These are phyloP conservation scores for Anolis apletophallus DNA, from an alignment of 2,797 vertebrate genomes.

Conservation along the genomic window DNA sequence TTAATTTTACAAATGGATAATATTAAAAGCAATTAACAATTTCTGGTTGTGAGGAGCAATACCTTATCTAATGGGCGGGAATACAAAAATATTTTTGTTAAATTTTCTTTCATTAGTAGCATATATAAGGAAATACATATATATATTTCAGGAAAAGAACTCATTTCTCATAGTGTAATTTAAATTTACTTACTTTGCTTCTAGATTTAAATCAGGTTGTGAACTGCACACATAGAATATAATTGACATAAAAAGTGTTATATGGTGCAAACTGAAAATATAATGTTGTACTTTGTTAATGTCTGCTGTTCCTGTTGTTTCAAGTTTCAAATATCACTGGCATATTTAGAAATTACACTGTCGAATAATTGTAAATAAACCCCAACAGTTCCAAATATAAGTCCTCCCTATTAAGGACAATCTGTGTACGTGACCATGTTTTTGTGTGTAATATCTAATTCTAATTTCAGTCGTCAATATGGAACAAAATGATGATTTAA, in stretches of 20 bases:
- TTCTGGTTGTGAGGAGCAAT: conserved; percentile 13
- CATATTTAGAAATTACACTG: conserved; percentile 47
- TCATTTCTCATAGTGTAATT: conserved; percentile 8
- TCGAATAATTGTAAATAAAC: conserved; percentile 44
- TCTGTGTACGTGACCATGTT: not conserved
- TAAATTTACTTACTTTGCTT: too few species aligned
- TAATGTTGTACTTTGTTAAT: conserved; percentile 45
- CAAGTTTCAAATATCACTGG: conserved; percentile 51
- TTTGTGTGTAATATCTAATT: conserved; percentile 5
- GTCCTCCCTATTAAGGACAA: not conserved
- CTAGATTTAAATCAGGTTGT: conserved; percentile 6
- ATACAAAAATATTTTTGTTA: conserved; percentile 30
- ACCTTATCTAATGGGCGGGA: not conserved
- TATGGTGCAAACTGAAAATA: conserved; percentile 57
- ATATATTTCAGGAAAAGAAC: conserved; percentile 36
- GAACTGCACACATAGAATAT: conserved; percentile 4
- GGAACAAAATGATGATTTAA: not conserved
- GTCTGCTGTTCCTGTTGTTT: conserved; percentile 43
- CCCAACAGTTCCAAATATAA: conserved; percentile 39
- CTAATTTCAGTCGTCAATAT: not conserved
- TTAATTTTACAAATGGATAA: conserved; percentile 38
- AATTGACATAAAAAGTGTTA: conserved; percentile 46
- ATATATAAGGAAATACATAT: conserved; percentile 29
- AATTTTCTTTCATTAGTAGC: conserved; percentile 37
- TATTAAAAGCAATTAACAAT: conserved; percentile 46